These are phyloP conservation scores for Arctopsyche grandis DNA, from an alignment of 1,140 invertebrate species.

Conservation along the genomic window DNA sequence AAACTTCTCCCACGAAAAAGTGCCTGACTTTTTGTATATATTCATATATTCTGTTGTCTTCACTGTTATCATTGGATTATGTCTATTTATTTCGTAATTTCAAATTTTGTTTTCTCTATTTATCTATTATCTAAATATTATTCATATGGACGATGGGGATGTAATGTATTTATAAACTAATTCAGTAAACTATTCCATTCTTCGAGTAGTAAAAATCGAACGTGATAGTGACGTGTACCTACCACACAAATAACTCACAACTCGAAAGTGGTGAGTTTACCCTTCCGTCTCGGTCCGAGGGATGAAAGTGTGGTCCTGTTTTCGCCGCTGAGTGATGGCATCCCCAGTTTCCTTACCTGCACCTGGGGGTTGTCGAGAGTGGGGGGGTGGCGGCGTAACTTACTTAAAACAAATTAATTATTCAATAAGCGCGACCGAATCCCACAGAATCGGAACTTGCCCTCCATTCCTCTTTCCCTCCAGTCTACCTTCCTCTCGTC, in stretches of 20 bases:
- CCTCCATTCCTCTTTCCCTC: not conserved
- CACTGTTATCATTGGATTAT: too few relatives aligned
- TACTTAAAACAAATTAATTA: constrained; percentile 56
- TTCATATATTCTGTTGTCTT: too few relatives aligned
- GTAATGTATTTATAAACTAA: too few relatives aligned
- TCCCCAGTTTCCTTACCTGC: constrained; percentile 44
- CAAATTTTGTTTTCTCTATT: too few relatives aligned
- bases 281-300: not conserved
- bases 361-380: constrained; percentile 22
- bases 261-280: not conserved
- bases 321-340: constrained; percentile 27
- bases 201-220: too few relatives aligned
- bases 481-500: not conserved
- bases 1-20: too few relatives aligned
- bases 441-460: not conserved
- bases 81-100: too few relatives aligned
- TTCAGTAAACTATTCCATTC: too few relatives aligned
- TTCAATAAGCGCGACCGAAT: constrained; percentile 49
- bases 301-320: not conserved
- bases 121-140: too few relatives aligned
- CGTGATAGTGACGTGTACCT: not conserved
- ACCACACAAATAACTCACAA: not conserved
- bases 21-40: too few relatives aligned
- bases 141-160: too few relatives aligned
- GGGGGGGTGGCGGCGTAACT: constrained; percentile 43